Percentiles rank a stretch among this genome's conserved stretches.
These are phyloP conservation scores for Acanthopleura granulata DNA, from an alignment of 2,888 invertebrate species.

Conservation along the genomic window DNA sequence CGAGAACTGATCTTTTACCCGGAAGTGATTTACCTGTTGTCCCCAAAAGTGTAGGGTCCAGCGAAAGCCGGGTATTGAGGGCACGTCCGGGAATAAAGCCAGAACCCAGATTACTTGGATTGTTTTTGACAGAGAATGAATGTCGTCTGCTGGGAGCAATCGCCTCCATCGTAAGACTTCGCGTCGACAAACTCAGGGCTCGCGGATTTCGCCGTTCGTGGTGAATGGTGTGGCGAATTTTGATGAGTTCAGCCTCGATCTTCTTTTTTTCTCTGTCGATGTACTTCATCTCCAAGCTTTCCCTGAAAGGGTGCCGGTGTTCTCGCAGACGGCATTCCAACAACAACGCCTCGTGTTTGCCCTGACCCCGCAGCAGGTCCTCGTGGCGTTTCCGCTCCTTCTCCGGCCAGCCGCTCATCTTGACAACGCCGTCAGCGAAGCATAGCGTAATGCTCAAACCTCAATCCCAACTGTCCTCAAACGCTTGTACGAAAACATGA, in stretches of 20 bases:
- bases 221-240: conserved; percentile 10
- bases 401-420: conserved; percentile 4
- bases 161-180: not conserved
- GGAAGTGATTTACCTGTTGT: not conserved
- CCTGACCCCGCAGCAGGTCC: not conserved
- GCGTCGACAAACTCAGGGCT: not conserved
- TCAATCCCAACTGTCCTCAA: too few species aligned
- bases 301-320: not conserved
- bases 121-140: not conserved
- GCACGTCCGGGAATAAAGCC: too few species aligned
- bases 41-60: not conserved
- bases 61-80: not conserved
- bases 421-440: too few species aligned
- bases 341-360: conserved; percentile 15
- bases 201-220: not conserved
- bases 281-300: conserved; percentile 1
- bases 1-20: not conserved
- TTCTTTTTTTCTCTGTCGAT: conserved; percentile 15
- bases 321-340: not conserved
- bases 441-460: too few species aligned
- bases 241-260: not conserved
- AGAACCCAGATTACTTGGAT: not conserved
- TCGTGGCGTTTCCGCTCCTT: not conserved
- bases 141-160: not conserved
- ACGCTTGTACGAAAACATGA: too few species aligned